Conservation (phyloP, 2,797 vertebrate species). For the Lutjanus campechanus region DNA sequence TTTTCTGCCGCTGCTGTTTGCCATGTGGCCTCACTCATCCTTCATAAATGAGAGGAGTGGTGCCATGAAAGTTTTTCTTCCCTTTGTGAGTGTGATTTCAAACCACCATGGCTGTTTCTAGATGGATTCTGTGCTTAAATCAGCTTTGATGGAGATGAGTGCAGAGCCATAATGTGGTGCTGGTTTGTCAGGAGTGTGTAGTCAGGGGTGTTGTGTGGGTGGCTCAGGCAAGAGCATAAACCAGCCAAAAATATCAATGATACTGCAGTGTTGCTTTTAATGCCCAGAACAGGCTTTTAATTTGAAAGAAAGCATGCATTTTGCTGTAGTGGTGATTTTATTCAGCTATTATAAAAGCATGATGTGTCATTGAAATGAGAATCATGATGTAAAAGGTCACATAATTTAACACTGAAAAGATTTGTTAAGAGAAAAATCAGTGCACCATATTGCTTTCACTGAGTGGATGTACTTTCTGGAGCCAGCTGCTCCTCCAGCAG, state of each 20-base stretch:
- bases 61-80: conserved; percentile 47
- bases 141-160: conserved; percentile 28
- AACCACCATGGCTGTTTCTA: neutral
- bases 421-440: neutral
- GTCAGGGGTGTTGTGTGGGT: conserved; percentile 64
- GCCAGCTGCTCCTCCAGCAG: conserved; percentile 42
- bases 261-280: conserved; percentile 64
- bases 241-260: conserved; percentile 65
- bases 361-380: neutral
- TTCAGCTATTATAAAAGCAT: neutral
- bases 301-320: conserved; percentile 1
- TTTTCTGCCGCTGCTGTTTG: conserved; percentile 31
- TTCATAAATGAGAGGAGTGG: conserved; percentile 32
- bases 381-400: neutral
- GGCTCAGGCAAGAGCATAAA: conserved; percentile 63
- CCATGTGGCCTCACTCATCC: conserved; percentile 57
- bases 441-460: neutral
- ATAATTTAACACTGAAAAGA: neutral
- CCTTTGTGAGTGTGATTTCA: conserved; percentile 21
- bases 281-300: conserved; percentile 33
- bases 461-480: conserved; percentile 42
- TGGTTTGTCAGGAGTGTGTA: conserved; percentile 52
- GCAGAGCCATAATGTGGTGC: conserved; percentile 32
- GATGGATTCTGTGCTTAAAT: conserved; percentile 9
- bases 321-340: neutral